Evolutionary conservation across 2,113 vertebrate species (phyloP).

Genomic region (Perca schrenkii): DNA sequence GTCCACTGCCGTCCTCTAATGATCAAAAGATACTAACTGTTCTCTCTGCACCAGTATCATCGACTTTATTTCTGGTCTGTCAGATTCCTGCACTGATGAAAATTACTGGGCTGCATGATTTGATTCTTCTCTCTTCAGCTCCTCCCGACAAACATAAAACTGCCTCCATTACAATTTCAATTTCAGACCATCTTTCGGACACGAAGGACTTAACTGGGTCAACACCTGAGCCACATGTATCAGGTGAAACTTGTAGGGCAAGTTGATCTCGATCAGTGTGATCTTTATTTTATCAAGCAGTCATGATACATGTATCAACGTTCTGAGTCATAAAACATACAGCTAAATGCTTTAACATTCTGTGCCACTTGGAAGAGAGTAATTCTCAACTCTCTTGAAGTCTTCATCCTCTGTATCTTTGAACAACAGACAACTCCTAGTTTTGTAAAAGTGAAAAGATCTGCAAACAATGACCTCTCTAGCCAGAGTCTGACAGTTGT

Average conservation of each 20-base stretch:
- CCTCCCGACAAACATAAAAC: neutral
- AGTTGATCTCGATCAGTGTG: neutral
- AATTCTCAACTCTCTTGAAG: too few species aligned
- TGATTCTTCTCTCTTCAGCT: neutral
- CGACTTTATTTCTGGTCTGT: neutral
- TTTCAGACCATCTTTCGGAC: neutral
- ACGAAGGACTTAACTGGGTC: neutral
- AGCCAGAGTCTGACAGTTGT: too few species aligned
- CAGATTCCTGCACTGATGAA: neutral
- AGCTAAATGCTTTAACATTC: too few species aligned
- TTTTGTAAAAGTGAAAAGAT: too few species aligned
- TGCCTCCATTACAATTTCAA: neutral
- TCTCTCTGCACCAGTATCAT: neutral
- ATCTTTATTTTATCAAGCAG: neutral
- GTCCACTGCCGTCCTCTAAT: neutral
- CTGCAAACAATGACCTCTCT: too few species aligned
- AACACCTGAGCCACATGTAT: neutral
- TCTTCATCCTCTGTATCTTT: too few species aligned
- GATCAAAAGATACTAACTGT: neutral
- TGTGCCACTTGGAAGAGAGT: too few species aligned
- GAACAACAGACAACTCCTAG: too few species aligned
- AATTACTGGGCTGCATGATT: neutral
- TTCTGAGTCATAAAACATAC: neutral
- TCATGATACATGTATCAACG: neutral
- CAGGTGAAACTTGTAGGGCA: neutral